These are phyloP conservation scores for Tachyglossus aculeatus DNA, from an alignment of 2,797 vertebrate species.

Conservation along the genomic window DNA sequence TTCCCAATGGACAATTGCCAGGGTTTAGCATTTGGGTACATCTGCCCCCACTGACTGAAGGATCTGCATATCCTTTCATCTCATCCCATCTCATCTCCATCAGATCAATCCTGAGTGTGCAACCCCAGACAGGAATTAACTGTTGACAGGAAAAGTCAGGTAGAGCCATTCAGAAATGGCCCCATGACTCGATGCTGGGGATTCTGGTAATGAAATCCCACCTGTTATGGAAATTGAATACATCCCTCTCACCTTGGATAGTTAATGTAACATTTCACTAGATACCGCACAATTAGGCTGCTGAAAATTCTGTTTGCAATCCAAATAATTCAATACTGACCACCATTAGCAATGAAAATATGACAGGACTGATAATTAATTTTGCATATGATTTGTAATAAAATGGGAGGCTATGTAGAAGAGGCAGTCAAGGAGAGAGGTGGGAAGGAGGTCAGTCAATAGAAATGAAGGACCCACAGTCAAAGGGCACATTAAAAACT, in stretches of 20 bases:
- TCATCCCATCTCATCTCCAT: not conserved
- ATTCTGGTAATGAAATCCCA: slow-evolving; percentile 51
- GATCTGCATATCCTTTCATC: too few species aligned
- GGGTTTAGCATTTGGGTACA: not conserved
- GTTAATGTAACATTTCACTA: slow-evolving; percentile 82
- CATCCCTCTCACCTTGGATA: slow-evolving; percentile 75
- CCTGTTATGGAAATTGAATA: slow-evolving; percentile 68
- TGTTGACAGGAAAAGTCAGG: slow-evolving; percentile 14
- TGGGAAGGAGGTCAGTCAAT: not conserved
- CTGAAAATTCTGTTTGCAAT: slow-evolving; percentile 67
- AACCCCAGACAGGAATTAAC: not conserved
- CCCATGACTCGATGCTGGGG: slow-evolving; percentile 15
- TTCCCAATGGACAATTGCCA: too few species aligned
- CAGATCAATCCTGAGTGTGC: not conserved
- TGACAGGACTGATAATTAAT: slow-evolving; percentile 61
- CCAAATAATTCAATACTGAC: slow-evolving; percentile 79
- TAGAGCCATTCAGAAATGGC: slow-evolving; percentile 9
- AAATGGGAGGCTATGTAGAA: not conserved
- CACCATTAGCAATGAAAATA: slow-evolving; percentile 50
- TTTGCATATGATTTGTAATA: slow-evolving; percentile 47
- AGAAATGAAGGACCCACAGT: fast-evolving
- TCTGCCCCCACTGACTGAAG: not conserved
- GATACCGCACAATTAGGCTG: slow-evolving; percentile 62
- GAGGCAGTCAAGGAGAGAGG: not conserved
- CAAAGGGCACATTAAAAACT: not conserved